phyloP scores from a whole-genome alignment of 37 sponge, comb jelly and placozoan species.

The Crambe crambe region DNA sequence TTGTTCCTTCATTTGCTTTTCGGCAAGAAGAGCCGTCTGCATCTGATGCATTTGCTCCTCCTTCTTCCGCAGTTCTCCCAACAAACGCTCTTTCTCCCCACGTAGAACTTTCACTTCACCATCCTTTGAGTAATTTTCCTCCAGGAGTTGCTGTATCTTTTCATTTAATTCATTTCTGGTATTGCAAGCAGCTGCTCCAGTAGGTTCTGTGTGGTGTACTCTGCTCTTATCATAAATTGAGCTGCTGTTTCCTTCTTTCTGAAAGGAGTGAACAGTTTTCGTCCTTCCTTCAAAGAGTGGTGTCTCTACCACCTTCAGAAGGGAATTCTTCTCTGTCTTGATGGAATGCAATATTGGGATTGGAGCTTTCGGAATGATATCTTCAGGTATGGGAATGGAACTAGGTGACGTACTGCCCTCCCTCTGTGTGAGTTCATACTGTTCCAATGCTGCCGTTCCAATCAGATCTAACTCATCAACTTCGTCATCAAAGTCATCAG shows the following conservation, averaged over 20 bases:
- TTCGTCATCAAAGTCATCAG: constrained; percentile 19
- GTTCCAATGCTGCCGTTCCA: constrained; percentile 53
- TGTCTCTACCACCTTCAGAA: background rate
- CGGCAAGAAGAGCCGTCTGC: constrained; percentile 25
- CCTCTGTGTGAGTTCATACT: constrained; percentile 51
- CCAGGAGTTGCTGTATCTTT: constrained; percentile 20
- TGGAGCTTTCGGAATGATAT: background rate
- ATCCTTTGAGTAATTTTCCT: constrained; percentile 41
- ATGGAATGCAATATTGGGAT: background rate
- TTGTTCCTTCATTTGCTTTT: constrained; percentile 4
- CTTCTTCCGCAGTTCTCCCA: constrained; percentile 42
- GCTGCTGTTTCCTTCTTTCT: background rate
- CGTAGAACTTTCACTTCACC: constrained; percentile 59
- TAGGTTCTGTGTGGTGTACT: background rate
- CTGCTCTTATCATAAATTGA: background rate
- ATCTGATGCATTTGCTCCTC: constrained; percentile 27
- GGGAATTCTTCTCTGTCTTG: background rate
- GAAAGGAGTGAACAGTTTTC: background rate
- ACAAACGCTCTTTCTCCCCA: constrained; percentile 46
- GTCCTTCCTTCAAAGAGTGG: background rate
- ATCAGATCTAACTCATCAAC: constrained; percentile 48
- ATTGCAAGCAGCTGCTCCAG: background rate
- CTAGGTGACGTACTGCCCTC: background rate
- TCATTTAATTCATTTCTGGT: constrained; percentile 1
- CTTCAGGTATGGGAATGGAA: background rate